Evolutionary conservation across 2,888 invertebrate genomes (phyloP).

Genomic region (Noctuana brunneofusca): DNA sequence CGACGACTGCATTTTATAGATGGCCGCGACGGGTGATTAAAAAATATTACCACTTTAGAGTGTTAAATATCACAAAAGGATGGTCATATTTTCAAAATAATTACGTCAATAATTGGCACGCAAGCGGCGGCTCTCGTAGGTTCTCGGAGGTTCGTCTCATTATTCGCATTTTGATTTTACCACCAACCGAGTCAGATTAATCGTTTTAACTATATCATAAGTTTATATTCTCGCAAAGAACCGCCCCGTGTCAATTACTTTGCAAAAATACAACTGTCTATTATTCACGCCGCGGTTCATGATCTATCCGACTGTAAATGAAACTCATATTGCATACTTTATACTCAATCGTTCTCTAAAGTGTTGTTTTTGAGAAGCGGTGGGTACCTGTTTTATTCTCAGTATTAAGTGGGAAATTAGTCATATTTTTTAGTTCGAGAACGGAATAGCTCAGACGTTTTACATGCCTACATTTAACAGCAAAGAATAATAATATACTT

Average conservation of each 20-base stretch:
- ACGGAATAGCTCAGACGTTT: background rate
- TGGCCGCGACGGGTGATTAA: slow-evolving; percentile 60
- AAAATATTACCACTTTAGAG: slow-evolving; percentile 69
- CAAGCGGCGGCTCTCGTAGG: slow-evolving; percentile 58
- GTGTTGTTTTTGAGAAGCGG: slow-evolving; percentile 4
- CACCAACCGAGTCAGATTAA: slow-evolving; percentile 80
- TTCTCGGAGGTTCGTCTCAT: slow-evolving; percentile 63
- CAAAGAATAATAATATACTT: too few species aligned
- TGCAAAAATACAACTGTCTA: slow-evolving; percentile 74
- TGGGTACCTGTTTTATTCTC: slow-evolving; percentile 2
- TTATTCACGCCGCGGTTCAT: slow-evolving; percentile 57
- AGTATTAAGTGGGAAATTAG: slow-evolving; percentile 1
- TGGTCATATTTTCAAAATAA: slow-evolving; percentile 80
- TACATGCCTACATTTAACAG: background rate
- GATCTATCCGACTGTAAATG: slow-evolving; percentile 46
- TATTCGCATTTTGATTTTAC: slow-evolving; percentile 74
- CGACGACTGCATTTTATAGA: slow-evolving; percentile 61
- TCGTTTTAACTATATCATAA: slow-evolving; percentile 80
- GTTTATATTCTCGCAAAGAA: slow-evolving; percentile 65
- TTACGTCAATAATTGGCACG: slow-evolving; percentile 82
- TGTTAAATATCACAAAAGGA: slow-evolving; percentile 75
- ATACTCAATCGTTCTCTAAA: slow-evolving; percentile 15
- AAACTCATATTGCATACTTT: slow-evolving; percentile 54
- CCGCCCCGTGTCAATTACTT: slow-evolving; percentile 73
- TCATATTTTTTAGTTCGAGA: background rate